A percentile compares a stretch with the other conserved stretches of the same genome.
Conservation (phyloP, 2,888 invertebrate genomes). For the Lacanobia oleracea region DNA sequence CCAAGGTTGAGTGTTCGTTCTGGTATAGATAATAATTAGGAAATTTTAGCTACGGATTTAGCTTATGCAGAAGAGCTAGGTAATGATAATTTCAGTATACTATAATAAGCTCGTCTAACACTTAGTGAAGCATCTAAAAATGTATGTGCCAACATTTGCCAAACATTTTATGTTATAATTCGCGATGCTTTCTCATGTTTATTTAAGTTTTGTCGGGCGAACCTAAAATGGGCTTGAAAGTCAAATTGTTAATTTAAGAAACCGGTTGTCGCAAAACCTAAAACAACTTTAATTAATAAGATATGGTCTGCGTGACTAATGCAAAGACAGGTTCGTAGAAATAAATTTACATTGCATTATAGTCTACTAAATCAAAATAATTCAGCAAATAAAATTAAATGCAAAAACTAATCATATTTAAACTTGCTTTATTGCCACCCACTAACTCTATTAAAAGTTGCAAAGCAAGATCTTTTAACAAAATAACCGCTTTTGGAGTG, state of each 20-base stretch:
- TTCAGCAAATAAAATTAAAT: not conserved
- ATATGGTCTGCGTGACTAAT: not conserved
- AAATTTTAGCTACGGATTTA: not conserved
- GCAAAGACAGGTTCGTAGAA: not conserved
- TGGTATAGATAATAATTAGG: too few species aligned
- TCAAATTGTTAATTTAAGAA: not conserved
- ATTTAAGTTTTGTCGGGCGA: not conserved
- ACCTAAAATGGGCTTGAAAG: not conserved
- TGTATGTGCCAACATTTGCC: too few species aligned
- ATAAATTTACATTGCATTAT: not conserved
- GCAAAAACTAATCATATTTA: not conserved
- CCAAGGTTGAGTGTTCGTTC: constrained; percentile 20
- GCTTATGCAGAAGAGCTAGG: not conserved
- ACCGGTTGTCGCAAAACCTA: not conserved
- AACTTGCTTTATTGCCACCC: not conserved
- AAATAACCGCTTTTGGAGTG: not conserved
- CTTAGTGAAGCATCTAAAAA: not conserved
- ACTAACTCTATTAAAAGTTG: not conserved
- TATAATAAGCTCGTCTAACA: not conserved
- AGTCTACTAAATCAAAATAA: not conserved
- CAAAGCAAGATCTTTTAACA: too few species aligned
- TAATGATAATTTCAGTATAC: not conserved
- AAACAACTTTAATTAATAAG: not conserved
- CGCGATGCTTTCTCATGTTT: not conserved
- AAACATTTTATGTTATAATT: not conserved